Conservation (phyloP, 92 coral and sea anemone genomes). For the Epizoanthus ramosus region DNA sequence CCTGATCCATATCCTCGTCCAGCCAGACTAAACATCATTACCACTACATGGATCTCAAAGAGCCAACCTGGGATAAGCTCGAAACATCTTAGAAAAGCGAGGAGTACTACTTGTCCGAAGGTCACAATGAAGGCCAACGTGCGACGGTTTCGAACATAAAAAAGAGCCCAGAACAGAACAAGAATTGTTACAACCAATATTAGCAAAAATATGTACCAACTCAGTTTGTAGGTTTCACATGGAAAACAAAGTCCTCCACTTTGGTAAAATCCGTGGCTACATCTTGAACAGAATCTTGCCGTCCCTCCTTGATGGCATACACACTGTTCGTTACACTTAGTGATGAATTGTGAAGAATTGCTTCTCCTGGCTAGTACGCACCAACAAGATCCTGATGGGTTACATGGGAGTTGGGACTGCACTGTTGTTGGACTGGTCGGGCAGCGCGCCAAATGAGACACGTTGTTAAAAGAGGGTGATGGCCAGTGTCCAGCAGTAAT, state of each 20-base stretch:
- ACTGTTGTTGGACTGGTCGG: slow-evolving; percentile 2
- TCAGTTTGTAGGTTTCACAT: slow-evolving; percentile 47
- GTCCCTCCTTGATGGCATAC: slow-evolving; percentile 58
- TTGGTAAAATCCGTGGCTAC: slow-evolving; percentile 56
- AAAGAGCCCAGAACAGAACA: slow-evolving; percentile 45
- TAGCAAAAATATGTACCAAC: slow-evolving; percentile 45
- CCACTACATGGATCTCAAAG: slow-evolving; percentile 58
- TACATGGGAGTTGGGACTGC: slow-evolving; percentile 46
- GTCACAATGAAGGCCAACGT: slow-evolving; percentile 45
- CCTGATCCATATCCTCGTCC: slow-evolving; percentile 45
- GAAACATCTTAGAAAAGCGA: slow-evolving; percentile 46
- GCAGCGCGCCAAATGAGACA: slow-evolving; percentile 52
- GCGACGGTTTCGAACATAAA: slow-evolving; percentile 33
- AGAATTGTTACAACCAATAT: slow-evolving; percentile 51
- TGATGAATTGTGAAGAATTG: slow-evolving; percentile 4
- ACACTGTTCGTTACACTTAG: slow-evolving; percentile 50
- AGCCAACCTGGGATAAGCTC: slow-evolving; percentile 66
- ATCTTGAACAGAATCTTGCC: slow-evolving; percentile 66
- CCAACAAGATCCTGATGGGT: slow-evolving; percentile 54
- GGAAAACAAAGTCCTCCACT: slow-evolving; percentile 58
- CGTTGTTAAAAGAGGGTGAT: slow-evolving; percentile 57
- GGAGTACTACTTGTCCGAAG: slow-evolving; percentile 48
- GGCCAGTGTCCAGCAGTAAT: slow-evolving; percentile 62
- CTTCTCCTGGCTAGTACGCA: slow-evolving; percentile 9
- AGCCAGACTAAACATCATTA: slow-evolving; percentile 58